These are phyloP conservation scores for Drosophila paranaensis DNA, from an alignment of 2,888 invertebrate species.

Conservation along the genomic window DNA sequence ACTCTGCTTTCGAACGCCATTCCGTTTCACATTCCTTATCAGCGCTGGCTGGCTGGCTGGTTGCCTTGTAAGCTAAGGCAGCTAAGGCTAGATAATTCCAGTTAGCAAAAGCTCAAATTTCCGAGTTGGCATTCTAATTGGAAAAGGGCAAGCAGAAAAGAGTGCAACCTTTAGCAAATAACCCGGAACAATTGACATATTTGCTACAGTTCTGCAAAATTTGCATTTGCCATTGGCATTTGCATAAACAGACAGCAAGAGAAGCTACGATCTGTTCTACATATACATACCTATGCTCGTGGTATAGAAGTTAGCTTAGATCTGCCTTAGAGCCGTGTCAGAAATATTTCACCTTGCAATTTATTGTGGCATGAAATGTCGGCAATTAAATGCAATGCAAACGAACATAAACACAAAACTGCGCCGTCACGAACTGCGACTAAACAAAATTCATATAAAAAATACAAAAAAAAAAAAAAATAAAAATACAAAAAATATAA, in stretches of 20 bases:
- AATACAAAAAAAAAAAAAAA: constrained; percentile 19
- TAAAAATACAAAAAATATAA: constrained; percentile 21
- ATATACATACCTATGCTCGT: background rate
- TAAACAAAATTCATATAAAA: constrained; percentile 16
- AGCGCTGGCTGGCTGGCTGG: background rate
- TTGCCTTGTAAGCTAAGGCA: background rate
- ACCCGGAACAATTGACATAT: constrained; percentile 48
- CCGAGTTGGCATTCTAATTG: background rate
- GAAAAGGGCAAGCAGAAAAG: background rate
- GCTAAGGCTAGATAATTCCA: background rate
- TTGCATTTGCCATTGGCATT: constrained; percentile 49
- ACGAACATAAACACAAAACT: constrained; percentile 51
- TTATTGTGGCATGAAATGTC: constrained; percentile 76
- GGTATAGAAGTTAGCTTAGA: background rate
- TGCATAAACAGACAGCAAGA: constrained; percentile 32
- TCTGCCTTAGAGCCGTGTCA: constrained; percentile 6
- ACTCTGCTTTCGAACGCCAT: constrained; percentile 6
- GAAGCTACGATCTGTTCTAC: constrained; percentile 8
- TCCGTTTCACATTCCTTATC: constrained; percentile 8
- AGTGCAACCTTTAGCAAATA: constrained; percentile 27
- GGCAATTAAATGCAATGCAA: constrained; percentile 75
- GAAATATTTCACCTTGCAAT: constrained; percentile 65
- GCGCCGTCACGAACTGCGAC: constrained; percentile 68
- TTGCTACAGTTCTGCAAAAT: constrained; percentile 34
- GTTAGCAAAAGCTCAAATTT: constrained; percentile 2